Evolutionary conservation across 2,113 vertebrate genomes (phyloP).

Genomic region (Prionailurus bengalensis): DNA sequence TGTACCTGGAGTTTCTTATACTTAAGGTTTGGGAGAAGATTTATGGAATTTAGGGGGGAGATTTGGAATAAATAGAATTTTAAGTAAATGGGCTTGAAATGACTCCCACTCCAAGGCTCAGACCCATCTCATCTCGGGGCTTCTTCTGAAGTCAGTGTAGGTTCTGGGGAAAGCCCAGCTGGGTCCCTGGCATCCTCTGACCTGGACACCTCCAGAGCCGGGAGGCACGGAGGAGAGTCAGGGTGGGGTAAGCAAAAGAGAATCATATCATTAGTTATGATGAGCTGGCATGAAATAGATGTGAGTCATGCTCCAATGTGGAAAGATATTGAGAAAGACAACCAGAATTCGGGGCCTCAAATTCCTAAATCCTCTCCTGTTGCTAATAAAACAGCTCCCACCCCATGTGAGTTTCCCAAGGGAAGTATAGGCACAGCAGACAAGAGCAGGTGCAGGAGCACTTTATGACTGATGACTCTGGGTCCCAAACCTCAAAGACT

Average conservation of each 20-base stretch:
- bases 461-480: neutral
- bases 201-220: neutral
- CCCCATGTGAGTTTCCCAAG: neutral
- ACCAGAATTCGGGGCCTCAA: neutral
- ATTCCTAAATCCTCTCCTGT: conserved; percentile 4
- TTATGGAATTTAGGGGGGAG: neutral
- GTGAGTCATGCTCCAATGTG: neutral
- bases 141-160: neutral
- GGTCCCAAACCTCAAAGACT: neutral
- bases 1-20: neutral
- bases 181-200: neutral
- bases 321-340: neutral
- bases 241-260: neutral
- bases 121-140: neutral
- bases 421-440: neutral
- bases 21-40: neutral
- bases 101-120: neutral
- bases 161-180: neutral
- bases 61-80: neutral
- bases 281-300: neutral
- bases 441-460: neutral
- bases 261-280: neutral
- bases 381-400: neutral
- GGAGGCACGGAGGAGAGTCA: neutral
- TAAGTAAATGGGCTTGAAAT: neutral